Conservation (phyloP, 2,797 vertebrate genomes). For the Cynodonichthys magdalenae region DNA sequence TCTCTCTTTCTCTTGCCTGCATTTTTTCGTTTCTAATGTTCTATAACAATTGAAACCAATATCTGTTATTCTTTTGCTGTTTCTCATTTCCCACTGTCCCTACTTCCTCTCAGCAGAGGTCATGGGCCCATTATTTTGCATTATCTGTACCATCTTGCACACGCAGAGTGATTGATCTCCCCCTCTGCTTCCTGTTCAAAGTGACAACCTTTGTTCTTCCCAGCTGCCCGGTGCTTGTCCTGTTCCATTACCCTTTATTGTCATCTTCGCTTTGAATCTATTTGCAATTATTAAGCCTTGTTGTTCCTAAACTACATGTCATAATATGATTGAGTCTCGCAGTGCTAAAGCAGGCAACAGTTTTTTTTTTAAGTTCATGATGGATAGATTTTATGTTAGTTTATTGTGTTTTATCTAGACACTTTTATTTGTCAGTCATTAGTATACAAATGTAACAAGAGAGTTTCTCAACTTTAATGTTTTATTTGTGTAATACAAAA, state of each 20-base stretch:
- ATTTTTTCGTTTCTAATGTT: slow-evolving; percentile 7
- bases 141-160: slow-evolving; percentile 31
- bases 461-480: not conserved
- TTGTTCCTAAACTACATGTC: slow-evolving; percentile 14
- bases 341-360: not conserved
- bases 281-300: slow-evolving; percentile 18
- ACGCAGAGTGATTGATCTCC: slow-evolving; percentile 50
- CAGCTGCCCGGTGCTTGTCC: slow-evolving; percentile 20
- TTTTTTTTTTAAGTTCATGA: not conserved
- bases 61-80: slow-evolving; percentile 8
- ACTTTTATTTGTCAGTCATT: not conserved
- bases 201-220: slow-evolving; percentile 50
- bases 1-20: not conserved
- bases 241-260: slow-evolving; percentile 45
- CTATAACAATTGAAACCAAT: slow-evolving; percentile 14
- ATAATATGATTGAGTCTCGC: not conserved
- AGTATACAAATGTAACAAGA: not conserved
- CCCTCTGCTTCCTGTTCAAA: slow-evolving; percentile 47
- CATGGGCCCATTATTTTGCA: slow-evolving; percentile 51
- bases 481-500: not conserved
- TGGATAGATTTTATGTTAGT: not conserved
- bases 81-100: slow-evolving; percentile 11
- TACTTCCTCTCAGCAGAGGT: slow-evolving; percentile 46
- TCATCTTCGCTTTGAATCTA: slow-evolving; percentile 15
- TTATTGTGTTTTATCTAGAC: not conserved